phyloP scores from a whole-genome alignment of 2,888 invertebrate species.

The Thera britannica region DNA sequence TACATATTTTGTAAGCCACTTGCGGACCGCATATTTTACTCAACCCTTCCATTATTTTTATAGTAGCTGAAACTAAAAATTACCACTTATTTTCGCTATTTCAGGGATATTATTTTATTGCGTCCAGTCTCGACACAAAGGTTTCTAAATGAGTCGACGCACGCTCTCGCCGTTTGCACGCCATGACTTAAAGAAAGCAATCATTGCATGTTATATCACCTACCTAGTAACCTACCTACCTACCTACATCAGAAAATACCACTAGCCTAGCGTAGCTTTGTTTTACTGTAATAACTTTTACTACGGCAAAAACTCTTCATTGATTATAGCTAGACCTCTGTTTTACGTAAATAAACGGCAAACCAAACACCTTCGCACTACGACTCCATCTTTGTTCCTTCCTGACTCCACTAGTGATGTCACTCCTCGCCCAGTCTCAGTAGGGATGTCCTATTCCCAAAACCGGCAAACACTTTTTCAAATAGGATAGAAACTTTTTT shows the following conservation, averaged over 20 bases:
- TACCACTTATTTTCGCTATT: constrained; percentile 23
- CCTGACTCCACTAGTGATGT: too few relatives aligned
- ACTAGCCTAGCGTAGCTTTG: not conserved
- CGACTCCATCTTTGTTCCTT: too few relatives aligned
- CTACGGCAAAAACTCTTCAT: not conserved
- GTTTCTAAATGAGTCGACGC: constrained; percentile 47
- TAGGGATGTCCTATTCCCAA: too few relatives aligned
- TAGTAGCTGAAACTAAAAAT: not conserved
- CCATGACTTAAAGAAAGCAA: constrained; percentile 39
- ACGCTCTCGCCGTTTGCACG: constrained; percentile 51
- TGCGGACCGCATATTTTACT: not conserved
- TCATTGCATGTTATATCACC: constrained; percentile 30
- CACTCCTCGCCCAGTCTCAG: too few relatives aligned
- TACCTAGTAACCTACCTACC: constrained; percentile 26
- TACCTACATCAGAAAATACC: constrained; percentile 4
- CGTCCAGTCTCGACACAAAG: constrained; percentile 40
- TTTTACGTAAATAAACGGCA: too few relatives aligned
- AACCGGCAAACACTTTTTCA: too few relatives aligned
- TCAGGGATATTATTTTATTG: constrained; percentile 42
- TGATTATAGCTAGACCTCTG: too few relatives aligned
- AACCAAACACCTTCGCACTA: too few relatives aligned
- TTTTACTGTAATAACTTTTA: not conserved
- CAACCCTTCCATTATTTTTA: not conserved
- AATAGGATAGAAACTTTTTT: too few relatives aligned
- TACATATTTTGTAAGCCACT: too few relatives aligned